Evolutionary conservation across 35 echinoderm and acorn worm genomes (phyloP), one percentile per base, ranked within the genome.

Genomic region (Heliocidaris tuberculata): DNA sequence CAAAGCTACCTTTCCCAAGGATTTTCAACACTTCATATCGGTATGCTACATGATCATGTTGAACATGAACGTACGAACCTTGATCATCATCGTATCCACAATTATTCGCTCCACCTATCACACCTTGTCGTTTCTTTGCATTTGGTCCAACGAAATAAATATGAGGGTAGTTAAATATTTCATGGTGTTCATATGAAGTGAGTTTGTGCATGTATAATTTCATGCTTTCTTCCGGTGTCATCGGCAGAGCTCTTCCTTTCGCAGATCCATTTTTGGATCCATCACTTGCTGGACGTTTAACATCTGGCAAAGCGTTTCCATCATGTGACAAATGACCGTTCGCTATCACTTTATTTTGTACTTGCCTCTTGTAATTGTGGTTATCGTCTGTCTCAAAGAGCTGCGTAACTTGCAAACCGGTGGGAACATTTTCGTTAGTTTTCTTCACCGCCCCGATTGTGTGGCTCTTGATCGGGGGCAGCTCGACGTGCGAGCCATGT

Each of bases 81-180:
- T 99, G 98, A 85, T 99, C 98, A 85, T 99, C 98, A 70, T 99
- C 98, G 88, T 99, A 99, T 91, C 98, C 98, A 96, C 98, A 99
- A 86, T 99, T 99, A 86, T 95, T 97, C 9, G 98, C 94, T 32
- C 98, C 98, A 92, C 98, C 98, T 42, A 99, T 97, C 50, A 99
- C 98, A 31, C 98, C 98, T 70, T 97, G 97, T 19, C 98, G 90
- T 88, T 99, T 99, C 95, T 99, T 99, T 47, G 98, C 98, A 97
- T 99, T 99, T 94, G 98, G 98, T 95, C 98, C 98, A 85, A 97
- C 97, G 95, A 97, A 99, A 90, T 93, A 99, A 52, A 99, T 97
- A 59, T 99, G 95, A 27, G 95, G 96, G 88, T 95, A 94, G 61
- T 97, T 99, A 60, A 99, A 99, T 88, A 99, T 97, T 93, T 99